Conservation (phyloP, 2,797 vertebrate species). For the Tauraco hartlaubi region DNA sequence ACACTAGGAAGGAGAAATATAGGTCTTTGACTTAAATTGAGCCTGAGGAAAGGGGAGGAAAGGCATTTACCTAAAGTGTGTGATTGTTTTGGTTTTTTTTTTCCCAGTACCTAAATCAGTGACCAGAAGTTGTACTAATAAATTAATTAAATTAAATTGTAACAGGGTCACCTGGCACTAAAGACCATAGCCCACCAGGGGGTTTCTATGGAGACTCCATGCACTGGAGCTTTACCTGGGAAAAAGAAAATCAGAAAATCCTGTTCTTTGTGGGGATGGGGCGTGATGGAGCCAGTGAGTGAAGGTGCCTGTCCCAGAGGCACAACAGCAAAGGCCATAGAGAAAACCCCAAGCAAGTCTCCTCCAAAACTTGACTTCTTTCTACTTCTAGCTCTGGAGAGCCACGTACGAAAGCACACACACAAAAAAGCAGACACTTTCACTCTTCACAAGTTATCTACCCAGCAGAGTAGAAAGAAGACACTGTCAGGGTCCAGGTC, state of each 20-base stretch:
- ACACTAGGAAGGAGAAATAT: not conserved
- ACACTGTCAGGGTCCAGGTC: not conserved
- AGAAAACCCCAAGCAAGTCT: not conserved
- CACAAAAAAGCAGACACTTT: not conserved
- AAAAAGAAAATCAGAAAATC: not conserved
- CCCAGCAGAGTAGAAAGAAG: not conserved
- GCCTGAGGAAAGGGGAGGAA: not conserved
- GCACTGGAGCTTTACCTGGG: not conserved
- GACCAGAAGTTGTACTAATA: not conserved
- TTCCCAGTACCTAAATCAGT: not conserved
- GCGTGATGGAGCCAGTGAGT: not conserved
- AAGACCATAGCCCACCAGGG: accelerated
- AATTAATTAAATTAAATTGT: not conserved
- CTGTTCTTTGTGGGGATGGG: accelerated
- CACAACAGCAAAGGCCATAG: not conserved
- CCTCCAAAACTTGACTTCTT: not conserved
- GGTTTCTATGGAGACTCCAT: accelerated
- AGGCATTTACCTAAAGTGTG: not conserved
- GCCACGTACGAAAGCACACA: not conserved
- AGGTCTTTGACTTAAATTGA: not conserved
- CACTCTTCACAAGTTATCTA: not conserved
- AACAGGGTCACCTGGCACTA: not conserved
- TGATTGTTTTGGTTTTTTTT: accelerated
- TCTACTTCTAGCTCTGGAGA: not conserved
- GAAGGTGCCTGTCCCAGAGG: not conserved